Evolutionary conservation across 2,797 vertebrate genomes (phyloP), one percentile per base, ranked within the genome.

Genomic region (Enteromius afrohamiltoni): DNA sequence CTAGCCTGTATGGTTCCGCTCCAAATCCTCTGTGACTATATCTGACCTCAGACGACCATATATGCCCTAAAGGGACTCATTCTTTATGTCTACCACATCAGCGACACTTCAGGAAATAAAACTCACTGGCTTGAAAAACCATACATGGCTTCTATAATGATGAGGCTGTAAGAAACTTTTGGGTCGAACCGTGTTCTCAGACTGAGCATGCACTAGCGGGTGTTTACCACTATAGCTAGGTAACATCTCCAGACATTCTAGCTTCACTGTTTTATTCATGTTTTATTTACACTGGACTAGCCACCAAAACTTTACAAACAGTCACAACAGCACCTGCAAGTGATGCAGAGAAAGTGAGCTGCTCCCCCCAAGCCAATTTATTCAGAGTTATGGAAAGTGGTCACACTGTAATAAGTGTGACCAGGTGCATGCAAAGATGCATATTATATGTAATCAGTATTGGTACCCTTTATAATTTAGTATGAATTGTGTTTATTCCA

Each of bases 1-100:
- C 79, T 82, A 71, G 79, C 6, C 51, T 51, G 62, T 70, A 37
- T 64, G 79, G 65, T 60, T 69, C 45, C 4, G 23, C 53, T 73
- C 62, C 79, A 82, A 74, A 65, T 79, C 17, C 23, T 64, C 26
- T 42, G 67, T 55, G 42, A 69, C 42, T 31, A 42, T n/a, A 21
- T 69, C 78, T 53, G 74, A 65, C 74, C 78, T 37, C 40, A 68
- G 64, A 47, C 1, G 17, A 53, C 74, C 40, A 69, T 68, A 69
- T 68, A 37, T 13, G 17, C 29, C 17, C 51, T 26, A 60, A 76
- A 80, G 71, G 62, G 31, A 23, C 21, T 55, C 11, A 45, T 65
- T 74, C 34, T 79, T 49, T 67, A 19, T 5, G 2, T 62, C 70
- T 74, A 14, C 29, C 64, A 17, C 68, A 62, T 74, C 29, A 75